Conservation (phyloP, 2,113 vertebrate genomes). For the Antechinus stuartii region DNA sequence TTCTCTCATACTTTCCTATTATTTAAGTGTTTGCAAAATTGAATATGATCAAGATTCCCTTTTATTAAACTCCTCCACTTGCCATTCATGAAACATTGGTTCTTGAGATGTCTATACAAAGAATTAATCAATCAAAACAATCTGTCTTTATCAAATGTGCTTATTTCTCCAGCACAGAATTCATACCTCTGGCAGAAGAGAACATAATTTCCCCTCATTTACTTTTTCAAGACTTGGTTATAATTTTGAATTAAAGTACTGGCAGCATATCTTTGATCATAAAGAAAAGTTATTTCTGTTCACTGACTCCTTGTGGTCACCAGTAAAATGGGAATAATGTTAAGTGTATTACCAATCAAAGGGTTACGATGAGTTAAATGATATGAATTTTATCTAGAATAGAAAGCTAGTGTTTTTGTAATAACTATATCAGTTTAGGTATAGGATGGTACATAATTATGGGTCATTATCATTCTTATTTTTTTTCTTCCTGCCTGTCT, state of each 20-base stretch:
- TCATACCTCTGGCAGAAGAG: too few species aligned
- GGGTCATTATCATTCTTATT: neutral
- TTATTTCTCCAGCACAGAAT: too few species aligned
- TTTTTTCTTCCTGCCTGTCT: neutral
- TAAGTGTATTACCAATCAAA: neutral
- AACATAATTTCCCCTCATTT: neutral
- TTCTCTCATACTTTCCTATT: too few species aligned
- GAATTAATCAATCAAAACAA: conserved; percentile 15
- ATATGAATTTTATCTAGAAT: neutral
- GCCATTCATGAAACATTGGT: too few species aligned
- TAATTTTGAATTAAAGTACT: conserved; percentile 7
- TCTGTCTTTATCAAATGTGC: too few species aligned
- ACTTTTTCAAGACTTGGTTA: neutral
- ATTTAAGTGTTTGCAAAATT: too few species aligned
- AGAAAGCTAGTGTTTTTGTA: neutral
- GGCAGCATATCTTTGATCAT: neutral
- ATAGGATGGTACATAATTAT: neutral
- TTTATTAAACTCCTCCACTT: too few species aligned
- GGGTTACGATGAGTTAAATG: neutral
- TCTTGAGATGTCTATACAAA: neutral
- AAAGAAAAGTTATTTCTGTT: neutral
- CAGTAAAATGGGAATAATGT: neutral
- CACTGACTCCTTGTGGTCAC: neutral
- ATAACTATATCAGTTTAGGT: neutral
- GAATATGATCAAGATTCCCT: neutral